phyloP scores from a whole-genome alignment of 2,113 vertebrate genomes.

The Melanerpes aurifrons region DNA sequence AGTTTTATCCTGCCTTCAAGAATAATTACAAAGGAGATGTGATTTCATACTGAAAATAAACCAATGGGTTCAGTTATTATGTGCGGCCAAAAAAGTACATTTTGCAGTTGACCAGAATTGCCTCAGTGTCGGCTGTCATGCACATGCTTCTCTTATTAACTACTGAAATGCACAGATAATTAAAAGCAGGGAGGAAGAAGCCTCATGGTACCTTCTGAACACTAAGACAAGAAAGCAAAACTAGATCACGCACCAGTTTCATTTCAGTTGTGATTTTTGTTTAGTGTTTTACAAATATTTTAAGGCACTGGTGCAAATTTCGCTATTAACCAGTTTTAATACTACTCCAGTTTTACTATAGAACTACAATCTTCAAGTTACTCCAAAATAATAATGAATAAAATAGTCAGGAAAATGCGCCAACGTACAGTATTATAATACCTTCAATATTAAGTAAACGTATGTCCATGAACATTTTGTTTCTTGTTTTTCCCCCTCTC shows the following conservation, averaged over 20 bases:
- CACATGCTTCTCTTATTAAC: background rate
- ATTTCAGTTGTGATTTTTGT: background rate
- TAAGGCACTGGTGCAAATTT: background rate
- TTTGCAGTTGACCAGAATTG: background rate
- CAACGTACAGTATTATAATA: background rate
- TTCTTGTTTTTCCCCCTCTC: background rate
- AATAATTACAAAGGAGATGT: background rate
- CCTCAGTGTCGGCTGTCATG: fast-evolving
- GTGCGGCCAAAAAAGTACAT: background rate
- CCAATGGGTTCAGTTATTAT: background rate
- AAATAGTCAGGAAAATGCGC: background rate
- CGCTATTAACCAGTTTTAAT: background rate
- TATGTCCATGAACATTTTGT: background rate
- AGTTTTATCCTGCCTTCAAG: background rate
- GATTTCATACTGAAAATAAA: background rate
- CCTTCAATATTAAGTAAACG: background rate
- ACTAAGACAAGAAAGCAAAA: background rate
- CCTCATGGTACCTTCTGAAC: background rate
- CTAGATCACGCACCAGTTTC: background rate
- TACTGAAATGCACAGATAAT: background rate
- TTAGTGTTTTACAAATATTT: background rate
- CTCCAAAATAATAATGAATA: background rate
- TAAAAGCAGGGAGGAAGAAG: background rate
- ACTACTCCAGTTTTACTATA: background rate
- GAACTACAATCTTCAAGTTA: background rate